Conservation (phyloP, 2,113 vertebrate species). For the Edolisoma coerulescens region DNA sequence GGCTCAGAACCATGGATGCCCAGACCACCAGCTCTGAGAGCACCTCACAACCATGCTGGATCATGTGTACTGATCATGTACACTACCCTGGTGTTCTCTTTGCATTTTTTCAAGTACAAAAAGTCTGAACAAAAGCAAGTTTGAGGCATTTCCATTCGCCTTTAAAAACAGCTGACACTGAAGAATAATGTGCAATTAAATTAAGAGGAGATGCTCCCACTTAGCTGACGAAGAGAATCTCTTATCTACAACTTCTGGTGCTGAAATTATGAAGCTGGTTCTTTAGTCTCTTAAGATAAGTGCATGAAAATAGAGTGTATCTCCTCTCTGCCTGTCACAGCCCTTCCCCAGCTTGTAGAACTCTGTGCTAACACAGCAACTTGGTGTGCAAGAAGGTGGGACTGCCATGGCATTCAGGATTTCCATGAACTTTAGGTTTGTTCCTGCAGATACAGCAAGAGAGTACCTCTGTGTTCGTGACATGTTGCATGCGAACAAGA, state of each 20-base stretch:
- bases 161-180: not conserved
- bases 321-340: not conserved
- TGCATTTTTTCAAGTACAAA: not conserved
- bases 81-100: not conserved
- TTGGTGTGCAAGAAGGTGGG: not conserved
- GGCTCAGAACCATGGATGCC: not conserved
- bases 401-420: not conserved
- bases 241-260: not conserved
- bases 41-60: not conserved
- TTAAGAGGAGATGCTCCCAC: not conserved
- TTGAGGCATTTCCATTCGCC: not conserved
- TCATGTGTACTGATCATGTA: not conserved
- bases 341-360: not conserved
- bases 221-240: not conserved
- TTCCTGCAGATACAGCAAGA: not conserved
- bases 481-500: not conserved
- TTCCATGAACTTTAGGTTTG: not conserved
- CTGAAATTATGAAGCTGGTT: not conserved
- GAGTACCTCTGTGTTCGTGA: not conserved
- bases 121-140: not conserved
- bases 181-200: not conserved
- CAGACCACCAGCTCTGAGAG: not conserved
- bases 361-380: rapidly evolving
- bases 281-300: not conserved
- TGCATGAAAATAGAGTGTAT: not conserved